Base-by-base conservation (phyloP, 2,888 invertebrate species). In the Aplocera efformata region DNA sequence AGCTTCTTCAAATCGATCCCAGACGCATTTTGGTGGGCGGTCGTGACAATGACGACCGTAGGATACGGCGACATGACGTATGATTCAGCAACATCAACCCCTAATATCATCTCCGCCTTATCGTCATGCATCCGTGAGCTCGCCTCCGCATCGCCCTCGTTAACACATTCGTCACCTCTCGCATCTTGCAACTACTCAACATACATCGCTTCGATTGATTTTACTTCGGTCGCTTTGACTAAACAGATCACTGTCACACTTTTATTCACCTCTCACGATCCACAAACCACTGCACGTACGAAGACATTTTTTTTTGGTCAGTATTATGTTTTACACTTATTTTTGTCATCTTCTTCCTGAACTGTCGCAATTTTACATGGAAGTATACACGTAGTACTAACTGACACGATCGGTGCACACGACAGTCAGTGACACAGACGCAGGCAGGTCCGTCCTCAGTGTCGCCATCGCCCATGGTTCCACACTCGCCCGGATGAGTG, bases 51-150 rank as follows among this genome's bases (percentile, higher is more conserved):
- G 96, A 96, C 96, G 90, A 99, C 98, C 90, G 99, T 99, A 91
- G 99, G 99, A 92, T 99, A 99, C 94, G 98, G 98, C 92, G 98
- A 99, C 93, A 99, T 99, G 98, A 96, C 96, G 96, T 94, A 94
- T 93, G 94, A 91, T 90, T 75, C 78, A 77, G 76, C 70, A 78
- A 81, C 72, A 73, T 79, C 81, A 80, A 67, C 72, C 41, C 72
- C 76, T 72, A 75, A 65, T 72, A 76, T 81, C 78, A 81, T 79
- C 58, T 76, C 65, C 72, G 76, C 82, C 77, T 79, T 77, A 68
- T 77, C 75, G 77, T 79, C 78, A 80, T 74, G 69, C 75, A 80
- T 81, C 78, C 74, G 75, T 65, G 65, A 66, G 72, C 72, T 71
- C 72, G 71, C 71, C 60, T 63, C 67, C 68, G 72, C 63, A 77